These are phyloP conservation scores for Chironomus riparius DNA, from an alignment of 2,888 invertebrate genomes.

Conservation along the genomic window DNA sequence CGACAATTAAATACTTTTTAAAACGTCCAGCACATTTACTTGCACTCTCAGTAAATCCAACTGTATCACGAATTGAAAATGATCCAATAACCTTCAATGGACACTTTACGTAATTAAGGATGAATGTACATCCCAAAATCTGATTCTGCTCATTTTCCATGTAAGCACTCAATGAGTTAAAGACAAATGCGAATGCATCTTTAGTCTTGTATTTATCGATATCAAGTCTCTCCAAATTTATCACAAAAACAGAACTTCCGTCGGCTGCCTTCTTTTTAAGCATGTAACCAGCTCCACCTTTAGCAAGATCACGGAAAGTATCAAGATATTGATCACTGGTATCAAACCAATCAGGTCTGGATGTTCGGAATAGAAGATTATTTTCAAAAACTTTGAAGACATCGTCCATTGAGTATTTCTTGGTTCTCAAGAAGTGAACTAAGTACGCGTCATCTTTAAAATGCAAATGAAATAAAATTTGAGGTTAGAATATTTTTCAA, in stretches of 20 bases:
- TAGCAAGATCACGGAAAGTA: neutral
- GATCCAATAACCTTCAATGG: neutral
- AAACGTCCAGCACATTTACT: neutral
- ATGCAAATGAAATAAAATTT: constrained; percentile 28
- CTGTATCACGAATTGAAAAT: neutral
- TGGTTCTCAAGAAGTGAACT: constrained; percentile 73
- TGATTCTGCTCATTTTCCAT: neutral
- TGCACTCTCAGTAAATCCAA: neutral
- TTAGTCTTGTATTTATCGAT: neutral
- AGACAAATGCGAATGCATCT: neutral
- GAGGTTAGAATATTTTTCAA: no score
- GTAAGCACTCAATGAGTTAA: neutral
- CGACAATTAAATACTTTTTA: neutral
- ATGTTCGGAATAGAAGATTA: neutral
- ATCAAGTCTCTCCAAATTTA: neutral
- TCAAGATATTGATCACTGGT: neutral
- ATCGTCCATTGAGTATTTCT: constrained; percentile 60
- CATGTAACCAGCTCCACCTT: neutral
- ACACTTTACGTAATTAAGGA: neutral
- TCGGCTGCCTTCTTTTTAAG: neutral
- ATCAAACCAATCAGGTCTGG: neutral
- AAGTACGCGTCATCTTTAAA: constrained; percentile 59
- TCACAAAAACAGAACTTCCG: neutral
- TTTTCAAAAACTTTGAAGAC: neutral
- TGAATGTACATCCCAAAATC: neutral